phyloP scores from a whole-genome alignment of 2,113 vertebrate species.

The Scophthalmus maximus region DNA sequence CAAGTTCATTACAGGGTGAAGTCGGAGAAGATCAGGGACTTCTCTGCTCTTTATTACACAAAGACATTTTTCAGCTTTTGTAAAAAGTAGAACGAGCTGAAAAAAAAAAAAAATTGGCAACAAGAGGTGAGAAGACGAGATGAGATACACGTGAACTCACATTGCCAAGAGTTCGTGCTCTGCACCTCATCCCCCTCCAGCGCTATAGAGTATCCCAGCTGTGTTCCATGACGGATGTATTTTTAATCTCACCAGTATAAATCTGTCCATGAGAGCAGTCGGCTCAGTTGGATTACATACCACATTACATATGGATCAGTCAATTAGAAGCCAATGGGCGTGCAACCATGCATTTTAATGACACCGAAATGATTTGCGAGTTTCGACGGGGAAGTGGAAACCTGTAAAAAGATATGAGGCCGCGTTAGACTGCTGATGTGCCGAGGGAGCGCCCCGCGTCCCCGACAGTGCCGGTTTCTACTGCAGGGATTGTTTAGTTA shows the following conservation, averaged over 20 bases:
- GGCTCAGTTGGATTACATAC: constrained; percentile 30
- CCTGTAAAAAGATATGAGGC: constrained; percentile 21
- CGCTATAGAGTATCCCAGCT: not conserved
- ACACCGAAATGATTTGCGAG: constrained; percentile 5
- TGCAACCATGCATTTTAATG: constrained; percentile 44
- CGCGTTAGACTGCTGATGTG: constrained; percentile 3
- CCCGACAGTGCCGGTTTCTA: constrained; percentile 17
- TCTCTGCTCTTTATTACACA: constrained; percentile 32
- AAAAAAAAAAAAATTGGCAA: constrained; percentile 8
- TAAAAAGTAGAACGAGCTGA: constrained; percentile 1
- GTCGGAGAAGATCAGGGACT: constrained; percentile 29
- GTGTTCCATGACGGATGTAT: constrained; percentile 26
- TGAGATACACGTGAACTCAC: not conserved
- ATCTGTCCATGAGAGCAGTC: constrained; percentile 24
- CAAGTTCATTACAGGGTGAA: constrained; percentile 47
- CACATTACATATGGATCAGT: constrained; percentile 30
- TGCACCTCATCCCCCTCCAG: not conserved
- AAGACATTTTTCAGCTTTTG: constrained; percentile 16
- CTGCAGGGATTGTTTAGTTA: constrained; percentile 61
- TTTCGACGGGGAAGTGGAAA: constrained; percentile 15
- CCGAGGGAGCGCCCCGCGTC: constrained; percentile 16
- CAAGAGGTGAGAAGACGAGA: not conserved
- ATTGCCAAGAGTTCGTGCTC: not conserved
- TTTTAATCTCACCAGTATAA: constrained; percentile 27
- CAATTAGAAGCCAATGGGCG: constrained; percentile 32